Evolutionary conservation across 2,797 vertebrate genomes (phyloP).

Genomic region (Chromis chromis): DNA sequence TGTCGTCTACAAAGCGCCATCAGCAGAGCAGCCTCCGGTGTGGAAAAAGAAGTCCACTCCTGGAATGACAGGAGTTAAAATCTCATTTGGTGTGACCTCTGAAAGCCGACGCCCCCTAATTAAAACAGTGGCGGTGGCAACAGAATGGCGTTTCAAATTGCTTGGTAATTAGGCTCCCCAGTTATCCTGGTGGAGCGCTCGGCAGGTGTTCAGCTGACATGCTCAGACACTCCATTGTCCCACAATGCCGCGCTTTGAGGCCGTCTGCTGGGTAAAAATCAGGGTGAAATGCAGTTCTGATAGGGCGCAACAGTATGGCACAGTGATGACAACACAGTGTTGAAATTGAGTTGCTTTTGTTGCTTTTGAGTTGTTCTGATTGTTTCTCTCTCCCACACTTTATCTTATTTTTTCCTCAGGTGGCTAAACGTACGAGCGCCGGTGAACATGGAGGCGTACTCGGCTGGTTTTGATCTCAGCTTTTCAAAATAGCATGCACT

Average conservation of each 20-base stretch:
- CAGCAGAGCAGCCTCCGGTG: constrained; percentile 53
- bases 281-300: constrained; percentile 24
- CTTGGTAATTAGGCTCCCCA: constrained; percentile 77
- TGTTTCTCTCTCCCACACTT: constrained; percentile 1
- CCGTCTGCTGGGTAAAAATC: constrained; percentile 44
- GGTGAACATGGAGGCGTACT: neutral
- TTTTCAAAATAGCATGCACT: constrained; percentile 12
- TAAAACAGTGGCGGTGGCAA: constrained; percentile 73
- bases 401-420: neutral
- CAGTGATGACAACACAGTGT: neutral
- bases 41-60: constrained; percentile 59
- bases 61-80: constrained; percentile 79
- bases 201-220: constrained; percentile 72
- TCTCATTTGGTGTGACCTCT: constrained; percentile 78
- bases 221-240: constrained; percentile 37
- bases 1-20: constrained; percentile 57
- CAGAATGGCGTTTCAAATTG: constrained; percentile 75
- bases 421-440: constrained; percentile 11
- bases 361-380: neutral
- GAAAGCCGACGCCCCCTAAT: constrained; percentile 70
- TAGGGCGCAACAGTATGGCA: neutral
- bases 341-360: constrained; percentile 13
- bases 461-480: constrained; percentile 8
- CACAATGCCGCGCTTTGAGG: constrained; percentile 37
- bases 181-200: constrained; percentile 65